Conservation (phyloP, 2,888 invertebrate genomes). For the Polydrusus cervinus region DNA sequence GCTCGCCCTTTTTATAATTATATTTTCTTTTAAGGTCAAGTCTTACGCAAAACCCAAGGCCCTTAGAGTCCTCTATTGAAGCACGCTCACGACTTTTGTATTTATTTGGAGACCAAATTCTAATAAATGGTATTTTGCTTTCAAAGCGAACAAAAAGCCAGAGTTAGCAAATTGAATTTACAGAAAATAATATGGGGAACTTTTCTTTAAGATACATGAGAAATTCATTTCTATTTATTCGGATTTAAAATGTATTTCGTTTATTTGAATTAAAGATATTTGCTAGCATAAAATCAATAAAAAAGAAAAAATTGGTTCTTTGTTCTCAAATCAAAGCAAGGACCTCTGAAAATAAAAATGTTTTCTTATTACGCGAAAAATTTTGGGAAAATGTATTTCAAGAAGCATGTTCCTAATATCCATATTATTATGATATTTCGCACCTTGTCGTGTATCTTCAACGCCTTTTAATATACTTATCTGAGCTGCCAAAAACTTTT, state of each 20-base stretch:
- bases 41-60: no score
- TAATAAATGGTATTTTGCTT: constrained; percentile 21
- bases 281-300: no score
- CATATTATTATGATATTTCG: not conserved
- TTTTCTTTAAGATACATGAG: constrained; percentile 9
- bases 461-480: constrained; percentile 22
- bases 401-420: not conserved
- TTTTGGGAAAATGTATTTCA: no score
- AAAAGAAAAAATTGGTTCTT: no score
- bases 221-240: constrained; percentile 6
- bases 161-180: constrained; percentile 20
- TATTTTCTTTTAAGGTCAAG: no score
- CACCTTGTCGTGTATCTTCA: constrained; percentile 3
- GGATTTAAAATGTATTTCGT: constrained; percentile 12
- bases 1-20: no score
- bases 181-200: not conserved
- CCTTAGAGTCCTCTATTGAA: not conserved
- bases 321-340: no score
- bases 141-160: constrained; percentile 16
- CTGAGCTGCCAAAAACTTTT: constrained; percentile 34
- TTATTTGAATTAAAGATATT: not conserved
- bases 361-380: no score
- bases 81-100: constrained; percentile 2
- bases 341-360: no score
- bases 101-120: constrained; percentile 14